Evolutionary conservation across 1,140 invertebrate species (phyloP).

Genomic region (Akabosia matsudoensis): DNA sequence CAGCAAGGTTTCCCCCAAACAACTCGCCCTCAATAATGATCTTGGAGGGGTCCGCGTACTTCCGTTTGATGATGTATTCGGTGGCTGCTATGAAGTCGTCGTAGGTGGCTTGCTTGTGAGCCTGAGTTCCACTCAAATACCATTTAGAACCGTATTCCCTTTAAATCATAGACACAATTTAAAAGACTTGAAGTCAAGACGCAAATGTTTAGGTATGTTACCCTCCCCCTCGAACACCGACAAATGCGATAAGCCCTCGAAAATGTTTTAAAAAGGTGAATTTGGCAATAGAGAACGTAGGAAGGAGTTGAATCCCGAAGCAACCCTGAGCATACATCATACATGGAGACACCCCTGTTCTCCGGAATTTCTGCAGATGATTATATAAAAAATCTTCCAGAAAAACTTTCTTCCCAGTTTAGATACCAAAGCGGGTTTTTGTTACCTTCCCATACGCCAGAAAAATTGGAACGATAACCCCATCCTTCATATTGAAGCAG

Average conservation of each 20-base stretch:
- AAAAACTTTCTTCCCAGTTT: not conserved
- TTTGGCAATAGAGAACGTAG: not conserved
- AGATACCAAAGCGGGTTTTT: conserved; percentile 36
- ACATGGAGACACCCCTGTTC: conserved; percentile 52
- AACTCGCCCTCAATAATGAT: conserved; percentile 78
- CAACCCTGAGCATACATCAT: not conserved
- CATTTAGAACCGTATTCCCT: conserved; percentile 96
- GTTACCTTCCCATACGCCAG: conserved; percentile 77
- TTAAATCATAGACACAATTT: not conserved
- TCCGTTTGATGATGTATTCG: conserved; percentile 78
- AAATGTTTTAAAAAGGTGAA: conserved; percentile 88
- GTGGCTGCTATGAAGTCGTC: conserved; percentile 94
- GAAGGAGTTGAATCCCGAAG: not conserved
- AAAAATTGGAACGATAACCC: conserved; percentile 95
- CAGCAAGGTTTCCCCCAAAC: conserved; percentile 61
- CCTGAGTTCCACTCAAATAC: conserved; percentile 86
- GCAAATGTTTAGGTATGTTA: conserved; percentile 48
- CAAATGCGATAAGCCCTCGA: conserved; percentile 79
- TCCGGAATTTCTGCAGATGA: conserved; percentile 56
- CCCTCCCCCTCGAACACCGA: conserved; percentile 97
- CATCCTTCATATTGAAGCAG: conserved; percentile 83
- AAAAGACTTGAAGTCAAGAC: too few relatives aligned
- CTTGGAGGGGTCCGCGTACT: conserved; percentile 71
- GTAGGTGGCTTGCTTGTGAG: conserved; percentile 96
- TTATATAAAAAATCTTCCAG: conserved; percentile 24